Evolutionary conservation across 2,797 vertebrate genomes (phyloP), one percentile per base, ranked within the genome.

Genomic region (Mus spretus): DNA sequence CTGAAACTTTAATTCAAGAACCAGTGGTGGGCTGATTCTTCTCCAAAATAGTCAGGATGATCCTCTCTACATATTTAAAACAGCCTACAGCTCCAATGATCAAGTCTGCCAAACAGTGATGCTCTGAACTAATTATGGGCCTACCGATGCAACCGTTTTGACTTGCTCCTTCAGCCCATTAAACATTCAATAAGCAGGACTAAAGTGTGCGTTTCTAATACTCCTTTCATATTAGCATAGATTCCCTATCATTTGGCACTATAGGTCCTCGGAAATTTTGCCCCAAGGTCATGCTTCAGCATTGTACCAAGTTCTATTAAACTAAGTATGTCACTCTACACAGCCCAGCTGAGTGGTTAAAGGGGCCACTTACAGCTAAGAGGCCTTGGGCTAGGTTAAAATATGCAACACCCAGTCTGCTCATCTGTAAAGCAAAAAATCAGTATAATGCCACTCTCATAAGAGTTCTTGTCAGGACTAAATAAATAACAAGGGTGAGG

Each of bases 371-470:
- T 81, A 85, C 14, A 3, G 79, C 80, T 85, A 89, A 93, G 80
- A 65, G 77, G 84, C 70, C 55, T 90, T 87, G 14, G 4, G 87
- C 74, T 82, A 61, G 34, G 79, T 89, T 53, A 70, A 96, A 95
- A 90, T 89, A 78, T 40, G 72, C 77, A 92, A 96, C 97, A 92
- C 65, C 93, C 91, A 4, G 74, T 91, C 72, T 96, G 95, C 92
- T 96, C 95, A 96, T 92, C 57, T 81, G 82, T 81, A 81, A 80
- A 86, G 93, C n/a, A 93, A 86, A 86, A 40, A 63, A n/a, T 86
- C 74, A 94, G 74, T 34, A 28, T 14, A 77, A 91, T 37, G 63
- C 11, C 24, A 74, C 67, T 55, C n/a, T 59, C 55, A 22, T 13
- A 81, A 75, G 90, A 72, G 61, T 40, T 82, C 67, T 47, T 37